These are phyloP conservation scores for Acyrthosiphon pisum DNA, from an alignment of 1,140 invertebrate species.

Conservation along the genomic window DNA sequence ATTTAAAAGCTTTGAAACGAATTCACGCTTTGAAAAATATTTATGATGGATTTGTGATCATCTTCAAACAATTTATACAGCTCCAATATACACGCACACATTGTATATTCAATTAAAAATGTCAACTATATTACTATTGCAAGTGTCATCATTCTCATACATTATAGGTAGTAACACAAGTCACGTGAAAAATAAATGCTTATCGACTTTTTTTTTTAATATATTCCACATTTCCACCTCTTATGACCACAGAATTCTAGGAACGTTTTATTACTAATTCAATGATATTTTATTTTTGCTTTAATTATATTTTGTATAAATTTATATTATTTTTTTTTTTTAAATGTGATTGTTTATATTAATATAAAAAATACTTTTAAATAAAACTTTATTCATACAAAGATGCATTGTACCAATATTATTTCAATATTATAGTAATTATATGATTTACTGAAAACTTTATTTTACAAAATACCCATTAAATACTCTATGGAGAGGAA, in stretches of 20 bases:
- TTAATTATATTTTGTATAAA: background rate
- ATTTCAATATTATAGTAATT: slow-evolving; percentile 5
- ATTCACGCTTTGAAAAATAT: background rate
- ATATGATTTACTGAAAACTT: background rate
- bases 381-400: background rate
- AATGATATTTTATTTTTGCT: background rate
- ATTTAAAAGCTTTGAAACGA: background rate
- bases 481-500: background rate
- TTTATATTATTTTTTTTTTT: no score
- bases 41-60: background rate
- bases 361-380: background rate
- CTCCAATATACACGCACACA: background rate
- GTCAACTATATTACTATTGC: no score
- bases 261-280: no score
- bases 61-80: background rate
- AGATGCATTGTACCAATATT: background rate
- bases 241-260: no score
- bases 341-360: background rate
- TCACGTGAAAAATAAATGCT: background rate
- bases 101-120: no score
- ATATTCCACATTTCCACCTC: background rate
- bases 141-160: no score
- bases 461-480: background rate
- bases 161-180: no score
- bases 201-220: background rate